Base-by-base conservation (phyloP, 2,113 vertebrate species). In the Climacteris rufus region DNA sequence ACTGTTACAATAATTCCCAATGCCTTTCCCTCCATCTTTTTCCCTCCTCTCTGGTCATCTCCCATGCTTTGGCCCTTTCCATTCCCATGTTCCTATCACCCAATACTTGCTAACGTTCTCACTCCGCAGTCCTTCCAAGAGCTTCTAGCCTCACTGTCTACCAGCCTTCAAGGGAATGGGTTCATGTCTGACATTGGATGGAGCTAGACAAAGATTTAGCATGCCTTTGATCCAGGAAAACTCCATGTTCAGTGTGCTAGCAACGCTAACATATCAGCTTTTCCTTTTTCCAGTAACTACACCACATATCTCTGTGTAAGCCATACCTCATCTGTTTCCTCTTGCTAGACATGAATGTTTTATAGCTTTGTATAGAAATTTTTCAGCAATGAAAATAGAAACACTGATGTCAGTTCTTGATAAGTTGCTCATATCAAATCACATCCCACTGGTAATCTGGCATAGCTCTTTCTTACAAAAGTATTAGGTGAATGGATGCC, bases 321-420 rank as follows among this genome's bases (percentile, higher is more conserved):
- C 59, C 50, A 93, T 6, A 63, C 82, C 86, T 83, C 71, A 53
- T 70, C 83, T 90, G 15, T 75, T 94, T 81, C 60, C 81, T 83
- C 66, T 75, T 80, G 54, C 74, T 75, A 78, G 85, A 59, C 44
- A 24, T 39, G 50, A 66, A 86, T 79, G 77, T 93, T 97, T 95
- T 93, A 94, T 78, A 90, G 77, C 89, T 90, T 83, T 94, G 94
- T 89, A 82, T 8, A 92, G 60, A 89, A 96, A 90, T 94, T 90
- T 97, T 96, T 94, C 53, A 75, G 63, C 69, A 91, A 79, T 96
- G 95, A 95, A 97, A 98, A 98, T 97, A 97, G 97, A 97, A 97
- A 82, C 95, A 75, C 30, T 81, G 94, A 92, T 94, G 86, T 93
- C 92, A 95, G 78, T 71, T 63, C 93, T 95, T 69, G 93, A 95